Base-by-base conservation (phyloP, 2,113 vertebrate genomes). In the Propithecus coquereli region DNA sequence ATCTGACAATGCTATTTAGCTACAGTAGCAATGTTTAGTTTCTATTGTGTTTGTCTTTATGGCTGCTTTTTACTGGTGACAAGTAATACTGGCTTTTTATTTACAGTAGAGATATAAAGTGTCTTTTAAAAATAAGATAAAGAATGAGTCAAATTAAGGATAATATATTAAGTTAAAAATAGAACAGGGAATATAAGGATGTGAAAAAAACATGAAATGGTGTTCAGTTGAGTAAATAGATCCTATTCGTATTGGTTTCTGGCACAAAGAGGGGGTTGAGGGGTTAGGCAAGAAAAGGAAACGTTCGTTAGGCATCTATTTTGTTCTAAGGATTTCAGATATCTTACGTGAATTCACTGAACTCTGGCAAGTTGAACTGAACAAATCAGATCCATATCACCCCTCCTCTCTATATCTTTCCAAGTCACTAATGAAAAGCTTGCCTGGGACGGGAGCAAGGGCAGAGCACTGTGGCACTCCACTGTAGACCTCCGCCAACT, bases 81-180 rank as follows among this genome's bases (percentile, higher is more conserved):
- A 76, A 82, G 40, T 65, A 57, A 73, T 65, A 63, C 16, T n/a
- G 27, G 10, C 32, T 66, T 18, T 93, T 87, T 94, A 57, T 40
- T 73, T 34, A 30, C 11, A 25, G 25, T 18, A 5, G 43, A 71
- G 59, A 91, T 57, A 11, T 43, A 59, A 86, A 76, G 37, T n/a
- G 57, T 82, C 22, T 50, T 85, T 91, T 76, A 37, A 65, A 73
- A 52, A 66, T 84, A 37, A 59, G 32, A 57, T 52, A 76, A 89
- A 59, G 73, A 87, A 37, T 81, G n/a, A 74, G 43, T 73, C 73
- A 82, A 84, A 76, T 77, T 80, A 77, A 92, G 85, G 86, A 50
- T 17, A 83, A 34, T 20, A 65, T 14, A 65, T 23, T 88, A 80
- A 65, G 10, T 66, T 63, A 70, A 59, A 57, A 63, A 82, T 23